phyloP scores from a whole-genome alignment of 2,888 invertebrate genomes.

The Orgyia antiqua region DNA sequence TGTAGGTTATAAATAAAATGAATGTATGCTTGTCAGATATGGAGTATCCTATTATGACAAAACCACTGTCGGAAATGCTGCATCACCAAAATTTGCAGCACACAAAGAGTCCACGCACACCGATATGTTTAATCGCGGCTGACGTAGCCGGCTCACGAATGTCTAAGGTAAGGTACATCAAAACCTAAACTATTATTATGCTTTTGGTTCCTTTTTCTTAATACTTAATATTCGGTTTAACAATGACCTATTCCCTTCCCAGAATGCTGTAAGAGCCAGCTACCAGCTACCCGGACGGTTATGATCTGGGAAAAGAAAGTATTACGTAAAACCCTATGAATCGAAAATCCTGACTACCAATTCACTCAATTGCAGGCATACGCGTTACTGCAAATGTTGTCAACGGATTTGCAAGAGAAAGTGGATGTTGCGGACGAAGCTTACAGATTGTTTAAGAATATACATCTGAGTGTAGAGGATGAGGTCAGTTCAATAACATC shows the following conservation, averaged over 20 bases:
- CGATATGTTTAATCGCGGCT: slow-evolving; percentile 37
- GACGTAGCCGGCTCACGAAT: slow-evolving; percentile 59
- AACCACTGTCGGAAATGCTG: slow-evolving; percentile 14
- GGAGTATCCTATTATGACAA: slow-evolving; percentile 16
- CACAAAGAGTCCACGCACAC: slow-evolving; percentile 16
- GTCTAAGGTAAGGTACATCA: slow-evolving; percentile 51
- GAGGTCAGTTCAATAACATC: slow-evolving; percentile 48
- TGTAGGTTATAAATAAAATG: no score
- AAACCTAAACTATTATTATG: not conserved
- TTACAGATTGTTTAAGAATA: slow-evolving; percentile 59
- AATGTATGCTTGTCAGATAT: slow-evolving; percentile 12
- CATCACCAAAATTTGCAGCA: slow-evolving; percentile 11
- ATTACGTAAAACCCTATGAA: no score
- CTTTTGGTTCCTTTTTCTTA: no score
- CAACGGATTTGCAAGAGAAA: slow-evolving; percentile 49
- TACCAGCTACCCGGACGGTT: no score
- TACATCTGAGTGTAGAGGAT: slow-evolving; percentile 43
- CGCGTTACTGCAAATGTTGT: slow-evolving; percentile 52
- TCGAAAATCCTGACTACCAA: no score
- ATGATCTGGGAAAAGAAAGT: no score
- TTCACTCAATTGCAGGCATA: slow-evolving; percentile 41
- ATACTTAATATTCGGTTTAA: no score
- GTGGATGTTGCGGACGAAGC: slow-evolving; percentile 55
- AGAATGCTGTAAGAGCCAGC: no score
- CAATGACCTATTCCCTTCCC: no score